Conservation (phyloP, 2,888 invertebrate genomes). For the Nomada fucata region DNA sequence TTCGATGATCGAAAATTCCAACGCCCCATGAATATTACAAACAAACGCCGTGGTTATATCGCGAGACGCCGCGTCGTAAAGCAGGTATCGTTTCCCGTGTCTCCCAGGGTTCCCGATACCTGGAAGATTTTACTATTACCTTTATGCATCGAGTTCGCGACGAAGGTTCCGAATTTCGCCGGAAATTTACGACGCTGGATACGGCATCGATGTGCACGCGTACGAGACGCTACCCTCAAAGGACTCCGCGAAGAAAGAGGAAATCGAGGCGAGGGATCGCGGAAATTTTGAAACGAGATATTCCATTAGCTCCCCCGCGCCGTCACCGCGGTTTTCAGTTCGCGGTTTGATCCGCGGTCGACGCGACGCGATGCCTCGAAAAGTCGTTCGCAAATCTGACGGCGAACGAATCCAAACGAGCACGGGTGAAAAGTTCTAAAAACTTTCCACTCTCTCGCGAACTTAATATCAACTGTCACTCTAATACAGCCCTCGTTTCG, state of each 20-base stretch:
- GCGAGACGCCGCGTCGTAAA: conserved; percentile 20
- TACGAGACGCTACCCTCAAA: conserved; percentile 27
- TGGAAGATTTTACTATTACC: conserved; percentile 28
- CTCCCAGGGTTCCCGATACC: background rate
- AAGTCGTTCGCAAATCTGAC: conserved; percentile 51
- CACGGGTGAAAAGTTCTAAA: conserved; percentile 55
- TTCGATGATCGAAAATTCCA: conserved; percentile 21
- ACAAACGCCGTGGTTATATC: background rate
- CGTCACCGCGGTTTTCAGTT: conserved; percentile 34
- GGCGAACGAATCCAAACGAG: conserved; percentile 53
- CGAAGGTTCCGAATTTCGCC: conserved; percentile 33
- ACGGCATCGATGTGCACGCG: conserved; percentile 1
- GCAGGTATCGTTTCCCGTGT: background rate
- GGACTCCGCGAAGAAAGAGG: conserved; percentile 10
- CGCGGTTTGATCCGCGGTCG: conserved; percentile 49
- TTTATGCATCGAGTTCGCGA: conserved; percentile 22
- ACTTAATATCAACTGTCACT: conserved; percentile 49
- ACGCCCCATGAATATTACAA: conserved; percentile 35
- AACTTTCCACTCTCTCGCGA: conserved; percentile 54
- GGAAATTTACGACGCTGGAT: conserved; percentile 17
- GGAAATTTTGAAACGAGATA: conserved; percentile 51
- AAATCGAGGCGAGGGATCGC: conserved; percentile 17
- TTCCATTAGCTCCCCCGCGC: conserved; percentile 48
- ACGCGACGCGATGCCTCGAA: conserved; percentile 45
- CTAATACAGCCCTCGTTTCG: conserved; percentile 5